These are phyloP conservation scores for Eleutherodactylus coqui DNA, from an alignment of 2,797 vertebrate species.

Conservation along the genomic window DNA sequence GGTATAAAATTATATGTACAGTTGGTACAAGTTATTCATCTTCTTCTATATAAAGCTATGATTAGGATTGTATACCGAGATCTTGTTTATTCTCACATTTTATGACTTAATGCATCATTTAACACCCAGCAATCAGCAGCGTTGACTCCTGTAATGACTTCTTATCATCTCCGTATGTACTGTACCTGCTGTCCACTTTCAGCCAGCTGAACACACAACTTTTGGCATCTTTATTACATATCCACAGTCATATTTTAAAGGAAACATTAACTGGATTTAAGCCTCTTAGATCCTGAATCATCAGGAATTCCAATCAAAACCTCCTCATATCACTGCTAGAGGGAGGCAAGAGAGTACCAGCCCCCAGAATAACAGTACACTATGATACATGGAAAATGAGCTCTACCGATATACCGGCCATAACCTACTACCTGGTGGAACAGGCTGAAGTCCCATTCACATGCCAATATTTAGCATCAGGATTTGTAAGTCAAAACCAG, in stretches of 20 bases:
- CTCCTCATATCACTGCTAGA: too few relatives aligned
- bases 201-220: not conserved
- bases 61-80: not conserved
- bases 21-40: not conserved
- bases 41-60: not conserved
- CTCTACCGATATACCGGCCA: too few relatives aligned
- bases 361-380: too few relatives aligned
- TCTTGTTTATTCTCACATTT: not conserved
- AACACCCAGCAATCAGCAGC: not conserved
- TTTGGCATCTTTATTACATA: not conserved
- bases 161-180: not conserved
- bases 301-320: too few relatives aligned
- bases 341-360: too few relatives aligned
- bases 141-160: not conserved
- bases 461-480: too few relatives aligned
- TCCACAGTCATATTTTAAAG: not conserved
- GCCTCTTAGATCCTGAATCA: not conserved
- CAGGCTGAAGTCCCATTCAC: too few relatives aligned
- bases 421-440: too few relatives aligned
- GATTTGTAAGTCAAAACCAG: too few relatives aligned
- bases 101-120: not conserved
- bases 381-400: too few relatives aligned
- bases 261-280: not conserved
- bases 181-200: not conserved
- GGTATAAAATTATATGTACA: not conserved